These are phyloP conservation scores for Hipposideros larvatus DNA, from an alignment of 2,797 vertebrate species.

Conservation along the genomic window DNA sequence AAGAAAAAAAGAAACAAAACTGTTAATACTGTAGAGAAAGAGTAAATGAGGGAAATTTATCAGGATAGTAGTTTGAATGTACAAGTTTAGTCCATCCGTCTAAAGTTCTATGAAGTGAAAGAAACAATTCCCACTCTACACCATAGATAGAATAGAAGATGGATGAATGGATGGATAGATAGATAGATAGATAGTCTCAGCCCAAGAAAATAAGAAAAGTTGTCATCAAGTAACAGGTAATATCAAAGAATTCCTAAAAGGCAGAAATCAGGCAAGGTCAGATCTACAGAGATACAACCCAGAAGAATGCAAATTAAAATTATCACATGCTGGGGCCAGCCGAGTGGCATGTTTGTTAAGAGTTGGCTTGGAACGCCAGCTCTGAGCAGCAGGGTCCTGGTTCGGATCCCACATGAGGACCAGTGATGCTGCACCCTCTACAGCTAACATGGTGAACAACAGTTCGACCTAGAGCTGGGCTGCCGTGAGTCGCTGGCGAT, in stretches of 20 bases:
- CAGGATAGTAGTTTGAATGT: not conserved
- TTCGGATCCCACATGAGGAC: too few species aligned
- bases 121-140: not conserved
- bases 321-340: not conserved
- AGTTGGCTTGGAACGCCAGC: too few species aligned
- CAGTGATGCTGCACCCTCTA: too few species aligned
- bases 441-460: too few species aligned
- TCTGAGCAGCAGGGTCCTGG: too few species aligned
- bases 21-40: not conserved
- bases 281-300: not conserved
- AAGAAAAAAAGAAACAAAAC: conserved; percentile 17
- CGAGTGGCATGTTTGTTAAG: too few species aligned
- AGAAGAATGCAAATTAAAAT: conserved; percentile 28
- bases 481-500: too few species aligned
- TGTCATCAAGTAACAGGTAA: not conserved
- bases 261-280: not conserved
- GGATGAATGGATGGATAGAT: not conserved
- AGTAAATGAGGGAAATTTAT: not conserved
- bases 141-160: not conserved
- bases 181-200: not conserved
- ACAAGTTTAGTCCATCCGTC: not conserved
- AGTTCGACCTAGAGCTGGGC: too few species aligned
- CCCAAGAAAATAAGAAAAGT: not conserved
- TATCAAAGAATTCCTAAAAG: conserved; percentile 30
- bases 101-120: conserved; percentile 32